phyloP scores from a whole-genome alignment of 1,140 invertebrate species.

The Euglossa dilemma region DNA sequence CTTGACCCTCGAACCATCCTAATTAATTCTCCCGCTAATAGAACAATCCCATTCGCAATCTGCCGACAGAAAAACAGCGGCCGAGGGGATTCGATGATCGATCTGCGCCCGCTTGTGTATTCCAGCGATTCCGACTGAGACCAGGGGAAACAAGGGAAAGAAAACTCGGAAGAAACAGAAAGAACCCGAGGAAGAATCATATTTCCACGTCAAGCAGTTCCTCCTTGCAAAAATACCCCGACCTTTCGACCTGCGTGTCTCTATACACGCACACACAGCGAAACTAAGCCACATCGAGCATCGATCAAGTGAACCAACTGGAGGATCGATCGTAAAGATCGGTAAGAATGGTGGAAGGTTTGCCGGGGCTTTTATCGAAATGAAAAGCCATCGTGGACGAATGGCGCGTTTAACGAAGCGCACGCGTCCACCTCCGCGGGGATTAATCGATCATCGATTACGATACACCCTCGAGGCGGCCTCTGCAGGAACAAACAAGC shows the following conservation, averaged over 20 bases:
- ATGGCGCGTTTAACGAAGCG: conserved; percentile 22
- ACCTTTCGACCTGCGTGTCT: neutral
- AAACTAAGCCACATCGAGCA: neutral
- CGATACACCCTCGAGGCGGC: conserved; percentile 25
- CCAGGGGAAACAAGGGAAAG: neutral
- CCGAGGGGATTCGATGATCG: conserved; percentile 46
- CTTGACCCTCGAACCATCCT: too few species aligned
- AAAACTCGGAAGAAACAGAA: neutral
- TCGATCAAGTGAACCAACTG: neutral
- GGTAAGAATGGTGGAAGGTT: neutral
- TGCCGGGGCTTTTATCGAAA: conserved; percentile 36
- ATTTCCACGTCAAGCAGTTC: neutral
- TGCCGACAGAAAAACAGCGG: conserved; percentile 36
- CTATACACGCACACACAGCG: neutral
- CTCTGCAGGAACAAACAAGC: conserved; percentile 29
- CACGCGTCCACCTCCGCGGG: neutral
- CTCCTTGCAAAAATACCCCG: neutral
- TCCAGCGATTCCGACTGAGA: conserved; percentile 34
- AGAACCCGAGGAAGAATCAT: neutral
- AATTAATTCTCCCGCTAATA: neutral
- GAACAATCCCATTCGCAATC: neutral
- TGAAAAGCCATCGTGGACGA: conserved; percentile 17
- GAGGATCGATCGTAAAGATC: neutral
- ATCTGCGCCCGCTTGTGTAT: conserved; percentile 37
- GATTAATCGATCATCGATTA: conserved; percentile 47